Conservation (phyloP, 2,888 invertebrate species). For the Drosophila paranaensis region DNA sequence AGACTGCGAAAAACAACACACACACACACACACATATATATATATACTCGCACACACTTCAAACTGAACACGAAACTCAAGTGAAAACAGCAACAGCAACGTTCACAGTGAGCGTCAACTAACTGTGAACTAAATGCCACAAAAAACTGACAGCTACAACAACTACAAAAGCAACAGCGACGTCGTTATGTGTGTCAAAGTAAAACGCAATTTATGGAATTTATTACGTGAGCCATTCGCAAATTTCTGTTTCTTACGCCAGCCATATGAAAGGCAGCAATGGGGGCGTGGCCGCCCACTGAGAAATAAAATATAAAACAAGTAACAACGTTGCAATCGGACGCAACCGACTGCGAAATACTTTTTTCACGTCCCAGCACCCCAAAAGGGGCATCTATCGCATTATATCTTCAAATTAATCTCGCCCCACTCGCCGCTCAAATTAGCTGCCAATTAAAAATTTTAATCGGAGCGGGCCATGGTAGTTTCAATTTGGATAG, state of each 20-base stretch:
- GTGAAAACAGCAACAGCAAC: constrained; percentile 54
- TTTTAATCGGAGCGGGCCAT: too few relatives aligned
- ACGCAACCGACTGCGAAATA: too few relatives aligned
- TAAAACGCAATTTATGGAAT: constrained; percentile 78
- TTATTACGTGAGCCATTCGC: constrained; percentile 77
- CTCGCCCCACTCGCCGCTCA: too few relatives aligned
- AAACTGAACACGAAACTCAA: constrained; percentile 60
- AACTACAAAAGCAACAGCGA: constrained; percentile 37
- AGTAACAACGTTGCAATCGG: too few relatives aligned
- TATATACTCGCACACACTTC: background rate
- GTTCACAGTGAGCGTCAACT: constrained; percentile 52
- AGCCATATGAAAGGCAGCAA: constrained; percentile 21
- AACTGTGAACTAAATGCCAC: constrained; percentile 65
- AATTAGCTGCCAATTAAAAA: too few relatives aligned
- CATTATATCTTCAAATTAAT: too few relatives aligned
- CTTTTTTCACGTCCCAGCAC: too few relatives aligned
- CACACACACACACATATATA: background rate
- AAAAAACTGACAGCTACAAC: constrained; percentile 50
- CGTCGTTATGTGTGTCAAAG: constrained; percentile 73
- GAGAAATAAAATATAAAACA: constrained; percentile 16
- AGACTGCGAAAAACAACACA: constrained; percentile 43
- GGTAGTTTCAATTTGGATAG: too few relatives aligned
- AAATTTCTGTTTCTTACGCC: constrained; percentile 34
- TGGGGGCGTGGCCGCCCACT: constrained; percentile 41
- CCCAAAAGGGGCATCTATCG: too few relatives aligned